A percentile compares a stretch with the other conserved stretches of the same genome.
Evolutionary conservation across 2,113 vertebrate genomes (phyloP).

Genomic region (Camelus dromedarius): DNA sequence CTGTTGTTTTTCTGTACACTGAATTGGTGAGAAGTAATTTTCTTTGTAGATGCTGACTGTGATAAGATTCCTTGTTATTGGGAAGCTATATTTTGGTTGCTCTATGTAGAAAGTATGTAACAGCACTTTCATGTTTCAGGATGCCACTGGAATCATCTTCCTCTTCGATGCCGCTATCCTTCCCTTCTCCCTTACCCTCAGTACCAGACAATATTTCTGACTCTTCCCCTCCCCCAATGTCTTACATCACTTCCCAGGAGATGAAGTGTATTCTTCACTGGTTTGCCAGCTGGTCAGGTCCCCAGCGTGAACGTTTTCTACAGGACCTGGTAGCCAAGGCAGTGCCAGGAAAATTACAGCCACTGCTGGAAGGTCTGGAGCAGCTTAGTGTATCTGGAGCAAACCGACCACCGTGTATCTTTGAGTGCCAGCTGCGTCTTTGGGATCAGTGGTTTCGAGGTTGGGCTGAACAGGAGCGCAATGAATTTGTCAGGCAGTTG

Average conservation of each 20-base stretch:
- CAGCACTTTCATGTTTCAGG: constrained; percentile 73
- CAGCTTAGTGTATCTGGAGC: constrained; percentile 84
- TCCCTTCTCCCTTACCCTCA: constrained; percentile 58
- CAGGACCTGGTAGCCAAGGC: constrained; percentile 93
- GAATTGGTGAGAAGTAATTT: constrained; percentile 19
- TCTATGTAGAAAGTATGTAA: neutral
- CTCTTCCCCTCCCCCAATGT: constrained; percentile 83
- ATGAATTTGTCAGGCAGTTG: constrained; percentile 91
- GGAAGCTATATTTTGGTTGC: constrained; percentile 23
- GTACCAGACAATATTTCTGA: constrained; percentile 48
- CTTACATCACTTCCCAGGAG: constrained; percentile 93
- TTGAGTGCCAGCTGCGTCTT: constrained; percentile 94
- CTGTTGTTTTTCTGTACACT: constrained; percentile 1
- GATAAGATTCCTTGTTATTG: neutral
- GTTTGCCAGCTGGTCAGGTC: constrained; percentile 90
- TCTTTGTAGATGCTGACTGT: neutral
- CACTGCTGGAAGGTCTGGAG: constrained; percentile 91
- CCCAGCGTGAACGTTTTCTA: constrained; percentile 91
- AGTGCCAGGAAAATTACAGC: constrained; percentile 93
- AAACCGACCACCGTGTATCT: constrained; percentile 90
- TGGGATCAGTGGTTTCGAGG: constrained; percentile 96
- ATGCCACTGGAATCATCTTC: constrained; percentile 77
- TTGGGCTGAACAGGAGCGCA: constrained; percentile 93
- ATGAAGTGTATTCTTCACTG: constrained; percentile 94
- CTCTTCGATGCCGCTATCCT: constrained; percentile 32